phyloP scores from a whole-genome alignment of 2,797 vertebrate species.

The Erethizon dorsatum region DNA sequence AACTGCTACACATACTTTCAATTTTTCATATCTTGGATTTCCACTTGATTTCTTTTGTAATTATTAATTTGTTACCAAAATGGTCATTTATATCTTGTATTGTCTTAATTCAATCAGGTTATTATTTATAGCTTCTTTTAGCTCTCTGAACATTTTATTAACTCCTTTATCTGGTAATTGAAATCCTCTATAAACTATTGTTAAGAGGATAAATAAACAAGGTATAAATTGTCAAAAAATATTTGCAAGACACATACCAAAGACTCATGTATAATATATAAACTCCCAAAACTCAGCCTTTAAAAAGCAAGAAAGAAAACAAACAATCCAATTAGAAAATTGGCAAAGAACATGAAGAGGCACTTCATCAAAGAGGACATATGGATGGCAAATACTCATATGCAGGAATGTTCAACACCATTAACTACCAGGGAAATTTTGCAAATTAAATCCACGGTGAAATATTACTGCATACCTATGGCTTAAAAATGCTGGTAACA shows the following conservation, averaged over 20 bases:
- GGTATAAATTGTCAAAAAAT: conserved; percentile 46
- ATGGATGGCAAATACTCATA: conserved; percentile 19
- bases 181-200: neutral
- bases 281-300: conserved; percentile 7
- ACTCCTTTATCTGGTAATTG: neutral
- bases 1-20: neutral
- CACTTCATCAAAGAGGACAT: conserved; percentile 44
- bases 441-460: conserved; percentile 63
- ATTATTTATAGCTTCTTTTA: neutral
- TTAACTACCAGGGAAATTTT: conserved; percentile 55
- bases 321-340: neutral
- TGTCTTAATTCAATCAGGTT: neutral
- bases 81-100: neutral
- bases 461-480: neutral
- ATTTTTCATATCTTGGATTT: neutral
- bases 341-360: neutral
- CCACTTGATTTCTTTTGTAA: neutral
- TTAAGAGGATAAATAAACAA: conserved; percentile 1
- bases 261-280: neutral
- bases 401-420: neutral
- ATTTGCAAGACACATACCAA: conserved; percentile 39
- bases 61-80: neutral
- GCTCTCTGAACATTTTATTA: neutral
- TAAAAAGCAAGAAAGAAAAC: neutral
- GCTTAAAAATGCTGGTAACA: conserved; percentile 33